Evolutionary conservation across 2,888 invertebrate species (phyloP).

Genomic region (Strigamia transsilvanica): DNA sequence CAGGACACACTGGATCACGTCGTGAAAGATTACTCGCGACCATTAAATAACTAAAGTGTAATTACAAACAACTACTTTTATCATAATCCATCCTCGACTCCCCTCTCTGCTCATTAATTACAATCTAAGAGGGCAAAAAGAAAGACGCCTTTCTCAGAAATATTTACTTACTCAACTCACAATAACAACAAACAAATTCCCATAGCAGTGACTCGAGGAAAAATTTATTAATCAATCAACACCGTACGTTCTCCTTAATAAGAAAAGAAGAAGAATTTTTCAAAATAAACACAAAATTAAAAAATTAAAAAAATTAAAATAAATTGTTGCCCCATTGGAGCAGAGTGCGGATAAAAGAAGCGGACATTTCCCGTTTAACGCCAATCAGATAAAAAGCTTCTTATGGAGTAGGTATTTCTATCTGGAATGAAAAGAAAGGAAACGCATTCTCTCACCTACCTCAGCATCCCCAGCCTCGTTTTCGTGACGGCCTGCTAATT

Average conservation of each 20-base stretch:
- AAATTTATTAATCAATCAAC: background rate
- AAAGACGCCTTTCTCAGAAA: background rate
- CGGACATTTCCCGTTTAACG: conserved; percentile 12
- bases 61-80: conserved; percentile 22
- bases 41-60: conserved; percentile 27
- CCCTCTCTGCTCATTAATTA: conserved; percentile 20
- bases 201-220: background rate
- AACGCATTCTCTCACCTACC: background rate
- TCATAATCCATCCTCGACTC: conserved; percentile 10
- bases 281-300: background rate
- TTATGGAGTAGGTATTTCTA: background rate
- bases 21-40: conserved; percentile 4
- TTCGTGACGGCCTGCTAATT: conserved; percentile 22
- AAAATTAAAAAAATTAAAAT: background rate
- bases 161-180: background rate
- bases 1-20: background rate
- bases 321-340: background rate
- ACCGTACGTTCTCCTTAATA: background rate
- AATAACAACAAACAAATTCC: background rate
- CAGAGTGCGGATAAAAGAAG: background rate
- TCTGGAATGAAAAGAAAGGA: conserved; percentile 1
- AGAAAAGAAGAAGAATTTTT: background rate
- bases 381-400: conserved; percentile 34
- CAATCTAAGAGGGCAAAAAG: conserved; percentile 17
- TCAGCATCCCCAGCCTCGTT: background rate